These are phyloP conservation scores for Penaeus indicus DNA, from an alignment of 1,140 invertebrate species.

Conservation along the genomic window DNA sequence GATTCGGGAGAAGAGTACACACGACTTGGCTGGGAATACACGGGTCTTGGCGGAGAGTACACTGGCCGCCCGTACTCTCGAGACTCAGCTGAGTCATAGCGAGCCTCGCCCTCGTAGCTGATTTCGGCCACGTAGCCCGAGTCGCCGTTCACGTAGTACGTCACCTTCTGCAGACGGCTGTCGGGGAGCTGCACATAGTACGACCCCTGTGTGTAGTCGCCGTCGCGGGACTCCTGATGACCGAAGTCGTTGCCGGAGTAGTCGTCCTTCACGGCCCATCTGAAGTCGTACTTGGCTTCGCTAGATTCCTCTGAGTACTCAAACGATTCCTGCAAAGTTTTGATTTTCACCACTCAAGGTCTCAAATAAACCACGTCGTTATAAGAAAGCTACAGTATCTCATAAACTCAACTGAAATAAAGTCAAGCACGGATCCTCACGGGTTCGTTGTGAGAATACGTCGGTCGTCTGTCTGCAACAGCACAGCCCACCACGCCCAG, in stretches of 20 bases:
- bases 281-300: conserved; percentile 25
- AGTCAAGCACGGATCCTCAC: no score
- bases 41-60: background rate
- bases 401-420: background rate
- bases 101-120: background rate
- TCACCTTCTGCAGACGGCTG: conserved; percentile 15
- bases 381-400: background rate
- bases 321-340: background rate
- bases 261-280: conserved; percentile 25
- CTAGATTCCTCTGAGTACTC: background rate
- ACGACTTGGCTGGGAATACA: background rate
- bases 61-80: background rate
- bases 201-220: conserved; percentile 25
- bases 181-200: conserved; percentile 34
- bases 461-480: background rate
- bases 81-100: background rate
- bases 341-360: background rate
- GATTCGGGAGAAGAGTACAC: conserved; percentile 1
- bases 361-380: background rate
- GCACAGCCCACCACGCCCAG: background rate
- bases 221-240: conserved; percentile 24
- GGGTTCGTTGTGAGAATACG: background rate
- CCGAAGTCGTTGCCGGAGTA: conserved; percentile 22
- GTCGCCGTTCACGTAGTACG: conserved; percentile 15
- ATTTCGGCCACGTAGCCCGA: conserved; percentile 26